These are phyloP conservation scores for Eutrigla gurnardus DNA, from an alignment of 2,797 vertebrate genomes.

Conservation along the genomic window DNA sequence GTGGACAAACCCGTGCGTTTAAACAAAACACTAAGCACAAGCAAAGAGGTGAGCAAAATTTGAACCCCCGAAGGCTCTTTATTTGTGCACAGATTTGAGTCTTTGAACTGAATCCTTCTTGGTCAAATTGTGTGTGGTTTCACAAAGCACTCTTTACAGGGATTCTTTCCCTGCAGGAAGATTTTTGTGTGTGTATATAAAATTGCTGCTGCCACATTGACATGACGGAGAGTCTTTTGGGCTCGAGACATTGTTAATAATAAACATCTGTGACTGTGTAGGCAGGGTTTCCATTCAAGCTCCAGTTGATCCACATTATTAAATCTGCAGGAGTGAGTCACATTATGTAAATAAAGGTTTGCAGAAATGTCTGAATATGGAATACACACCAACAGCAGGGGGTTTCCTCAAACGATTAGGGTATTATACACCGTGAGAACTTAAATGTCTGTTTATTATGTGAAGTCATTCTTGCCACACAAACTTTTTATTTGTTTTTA, in stretches of 20 bases:
- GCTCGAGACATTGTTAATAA: slow-evolving; percentile 29
- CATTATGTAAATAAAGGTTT: neutral
- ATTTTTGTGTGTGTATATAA: slow-evolving; percentile 20
- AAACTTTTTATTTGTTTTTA: slow-evolving; percentile 14
- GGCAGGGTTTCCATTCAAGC: slow-evolving; percentile 49
- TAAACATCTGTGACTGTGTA: slow-evolving; percentile 30
- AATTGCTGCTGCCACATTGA: slow-evolving; percentile 33
- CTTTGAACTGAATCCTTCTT: slow-evolving; percentile 13
- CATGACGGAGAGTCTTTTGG: slow-evolving; percentile 26
- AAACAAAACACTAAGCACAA: slow-evolving; percentile 15
- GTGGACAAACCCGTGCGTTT: slow-evolving; percentile 1
- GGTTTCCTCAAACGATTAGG: slow-evolving; percentile 23
- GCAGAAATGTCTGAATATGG: too few relatives aligned
- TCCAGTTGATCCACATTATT: slow-evolving; percentile 49
- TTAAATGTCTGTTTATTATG: slow-evolving; percentile 6
- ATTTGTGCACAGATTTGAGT: slow-evolving; percentile 33
- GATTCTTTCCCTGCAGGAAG: slow-evolving; percentile 17
- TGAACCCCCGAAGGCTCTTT: slow-evolving; percentile 18
- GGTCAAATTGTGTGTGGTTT: slow-evolving; percentile 22
- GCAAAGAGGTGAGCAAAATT: slow-evolving; percentile 5
- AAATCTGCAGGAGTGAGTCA: slow-evolving; percentile 57
- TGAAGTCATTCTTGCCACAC: slow-evolving; percentile 18
- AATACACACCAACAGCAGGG: slow-evolving; percentile 32
- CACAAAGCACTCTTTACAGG: slow-evolving; percentile 8
- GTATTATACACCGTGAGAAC: neutral